Base-by-base conservation (phyloP, 1,140 invertebrate species). In the Leptopilina boulardi region DNA sequence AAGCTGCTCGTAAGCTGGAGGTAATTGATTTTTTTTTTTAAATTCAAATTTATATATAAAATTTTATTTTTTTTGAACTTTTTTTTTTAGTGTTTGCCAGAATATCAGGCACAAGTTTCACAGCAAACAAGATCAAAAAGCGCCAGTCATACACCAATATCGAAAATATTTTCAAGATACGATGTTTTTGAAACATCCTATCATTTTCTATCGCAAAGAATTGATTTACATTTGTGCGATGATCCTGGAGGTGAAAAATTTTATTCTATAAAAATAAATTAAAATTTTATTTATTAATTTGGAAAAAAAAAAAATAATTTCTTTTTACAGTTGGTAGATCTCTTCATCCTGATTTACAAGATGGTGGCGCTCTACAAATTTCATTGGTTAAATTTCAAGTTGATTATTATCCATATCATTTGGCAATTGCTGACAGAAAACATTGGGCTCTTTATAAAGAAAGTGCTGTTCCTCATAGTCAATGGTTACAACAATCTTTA, bases 131-230 rank as follows among this genome's bases (percentile, higher is more conserved):
- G 91, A 90, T 75, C 87, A 56, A 90, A 91, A 83, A 88, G 74
- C 78, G 77, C 87, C 66, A 85, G 73, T 56, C 90, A 88, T 74
- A 91, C 91, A 71, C 87, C 92, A 54, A 91, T 93, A 34, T 92
- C 93, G 41, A 94, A 93, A 84, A 93, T 97, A 86, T 99, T 99
- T 91, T 93, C 94, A 19, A 93, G 93, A 76, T 98, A 97, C 91
- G 98, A 99, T 92, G 97, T 99, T 34, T 92, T 96, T 6, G 98
- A 99, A 92, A 99, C 99, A 0, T 99, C 98, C 0, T 99, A 99
- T 92, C 99, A 99, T 91, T 95, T 99, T 87, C 93, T 98, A 75
- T 97, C 97, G 77, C 96, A 97, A 72, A 94, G 96, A 85, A 97
- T 99, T 85, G 97, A 99, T 92, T 92, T 99, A 54, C 98, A 99